A percentile compares a stretch with the other conserved stretches of the same genome.
Conservation (phyloP, 2,888 invertebrate species). For the Actias luna region DNA sequence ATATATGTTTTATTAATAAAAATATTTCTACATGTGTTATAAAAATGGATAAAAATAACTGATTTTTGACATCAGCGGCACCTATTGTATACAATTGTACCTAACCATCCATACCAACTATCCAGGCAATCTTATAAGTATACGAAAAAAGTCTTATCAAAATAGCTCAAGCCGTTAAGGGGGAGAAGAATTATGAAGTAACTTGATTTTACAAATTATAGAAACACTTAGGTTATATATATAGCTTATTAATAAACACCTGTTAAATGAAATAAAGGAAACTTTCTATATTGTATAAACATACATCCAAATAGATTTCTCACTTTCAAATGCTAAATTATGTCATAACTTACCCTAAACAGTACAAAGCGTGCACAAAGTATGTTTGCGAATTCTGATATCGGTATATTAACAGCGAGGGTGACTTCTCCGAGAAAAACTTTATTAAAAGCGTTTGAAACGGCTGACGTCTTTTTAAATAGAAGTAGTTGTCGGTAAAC, state of each 20-base stretch:
- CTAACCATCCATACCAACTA: too few relatives aligned
- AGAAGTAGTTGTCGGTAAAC: not conserved
- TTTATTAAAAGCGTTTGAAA: conserved; percentile 14
- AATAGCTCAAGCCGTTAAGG: too few relatives aligned
- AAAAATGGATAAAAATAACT: too few relatives aligned
- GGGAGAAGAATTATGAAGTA: too few relatives aligned
- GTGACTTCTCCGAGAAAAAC: conserved; percentile 6
- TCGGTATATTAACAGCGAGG: conserved; percentile 12
- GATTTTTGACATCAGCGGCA: too few relatives aligned
- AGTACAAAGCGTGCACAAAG: not conserved
- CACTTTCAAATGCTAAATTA: not conserved
- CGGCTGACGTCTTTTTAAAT: not conserved
- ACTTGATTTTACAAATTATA: not conserved
- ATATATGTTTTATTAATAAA: too few relatives aligned
- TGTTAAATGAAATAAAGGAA: not conserved
- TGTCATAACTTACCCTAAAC: conserved; percentile 3
- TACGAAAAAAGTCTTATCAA: too few relatives aligned
- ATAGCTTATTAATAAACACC: too few relatives aligned
- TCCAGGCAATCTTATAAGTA: too few relatives aligned
- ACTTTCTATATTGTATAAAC: not conserved
- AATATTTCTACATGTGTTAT: too few relatives aligned
- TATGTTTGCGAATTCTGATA: conserved; percentile 12
- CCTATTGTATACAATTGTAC: too few relatives aligned
- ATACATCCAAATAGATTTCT: not conserved
- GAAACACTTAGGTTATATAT: not conserved